A percentile compares a stretch with the other conserved stretches of the same genome.
phyloP scores from a whole-genome alignment of 2,888 invertebrate genomes.

The Melanostoma scalare region DNA sequence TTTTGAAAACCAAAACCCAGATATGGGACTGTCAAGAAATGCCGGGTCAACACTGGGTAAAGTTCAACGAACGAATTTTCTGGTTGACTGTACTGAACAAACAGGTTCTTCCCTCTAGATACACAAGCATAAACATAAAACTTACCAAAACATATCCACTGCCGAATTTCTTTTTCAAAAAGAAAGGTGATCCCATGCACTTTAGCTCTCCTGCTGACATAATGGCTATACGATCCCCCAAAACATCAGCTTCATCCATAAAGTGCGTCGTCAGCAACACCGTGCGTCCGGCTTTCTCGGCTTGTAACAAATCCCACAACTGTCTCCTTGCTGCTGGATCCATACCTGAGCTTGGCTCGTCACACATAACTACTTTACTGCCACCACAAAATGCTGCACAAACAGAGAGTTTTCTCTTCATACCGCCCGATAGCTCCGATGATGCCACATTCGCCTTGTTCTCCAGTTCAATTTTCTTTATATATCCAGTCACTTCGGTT shows the following conservation, averaged over 20 bases:
- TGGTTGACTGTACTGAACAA: too few species aligned
- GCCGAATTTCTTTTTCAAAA: constrained; percentile 91
- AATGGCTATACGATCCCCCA: constrained; percentile 92
- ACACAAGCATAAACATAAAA: too few species aligned
- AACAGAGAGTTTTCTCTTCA: constrained; percentile 88
- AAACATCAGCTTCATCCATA: constrained; percentile 92
- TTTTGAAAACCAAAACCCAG: too few species aligned
- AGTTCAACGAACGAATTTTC: too few species aligned
- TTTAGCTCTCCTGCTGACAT: constrained; percentile 90
- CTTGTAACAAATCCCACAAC: constrained; percentile 90
- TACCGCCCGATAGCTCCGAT: constrained; percentile 86
- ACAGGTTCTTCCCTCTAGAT: too few species aligned
- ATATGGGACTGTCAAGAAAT: too few species aligned
- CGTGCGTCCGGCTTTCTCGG: constrained; percentile 87
- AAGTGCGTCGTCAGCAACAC: constrained; percentile 92
- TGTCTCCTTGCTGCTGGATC: constrained; percentile 90
- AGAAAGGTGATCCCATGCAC: constrained; percentile 90
- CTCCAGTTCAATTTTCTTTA: constrained; percentile 85
- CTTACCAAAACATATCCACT: constrained; percentile 89
- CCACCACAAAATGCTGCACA: constrained; percentile 89
- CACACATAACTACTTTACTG: constrained; percentile 87
- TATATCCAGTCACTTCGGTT: constrained; percentile 85
- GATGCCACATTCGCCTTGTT: constrained; percentile 84
- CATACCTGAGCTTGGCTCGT: constrained; percentile 91
- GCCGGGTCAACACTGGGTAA: too few species aligned